Evolutionary conservation across 2,113 vertebrate genomes (phyloP).

Genomic region (Cettia cetti): DNA sequence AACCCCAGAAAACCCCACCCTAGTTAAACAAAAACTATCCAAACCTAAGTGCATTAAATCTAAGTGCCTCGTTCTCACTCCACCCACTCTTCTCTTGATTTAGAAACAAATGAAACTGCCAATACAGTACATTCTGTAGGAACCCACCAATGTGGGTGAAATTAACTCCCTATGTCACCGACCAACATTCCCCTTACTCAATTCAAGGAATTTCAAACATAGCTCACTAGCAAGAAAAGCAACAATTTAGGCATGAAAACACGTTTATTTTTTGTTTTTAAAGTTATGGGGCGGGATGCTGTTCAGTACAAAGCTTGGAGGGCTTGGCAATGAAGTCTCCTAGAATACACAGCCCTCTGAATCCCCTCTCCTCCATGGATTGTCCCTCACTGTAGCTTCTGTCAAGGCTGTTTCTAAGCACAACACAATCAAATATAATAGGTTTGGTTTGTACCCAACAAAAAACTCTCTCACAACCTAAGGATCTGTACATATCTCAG

Average conservation of each 20-base stretch:
- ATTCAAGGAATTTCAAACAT: not conserved
- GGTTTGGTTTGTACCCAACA: not conserved
- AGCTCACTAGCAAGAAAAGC: not conserved
- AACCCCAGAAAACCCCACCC: slow-evolving; percentile 23
- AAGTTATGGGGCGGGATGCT: accelerated
- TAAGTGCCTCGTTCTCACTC: not conserved
- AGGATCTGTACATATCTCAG: not conserved
- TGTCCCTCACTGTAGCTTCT: not conserved
- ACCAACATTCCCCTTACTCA: not conserved
- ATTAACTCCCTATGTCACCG: not conserved
- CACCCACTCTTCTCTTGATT: not conserved
- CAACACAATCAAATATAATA: not conserved
- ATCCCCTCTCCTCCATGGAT: not conserved
- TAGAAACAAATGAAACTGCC: slow-evolving; percentile 11
- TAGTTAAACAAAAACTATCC: slow-evolving; percentile 6
- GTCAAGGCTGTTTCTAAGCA: not conserved
- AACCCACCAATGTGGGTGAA: not conserved
- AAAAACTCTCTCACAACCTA: not conserved
- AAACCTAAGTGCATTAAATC: not conserved
- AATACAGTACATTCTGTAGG: not conserved
- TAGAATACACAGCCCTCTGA: not conserved
- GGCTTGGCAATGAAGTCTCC: not conserved
- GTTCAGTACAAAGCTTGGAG: not conserved
- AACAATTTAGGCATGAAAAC: not conserved
- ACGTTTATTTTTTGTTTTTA: not conserved